Evolutionary conservation across 2,113 vertebrate genomes (phyloP).

Genomic region (Ariopsis seemanni): DNA sequence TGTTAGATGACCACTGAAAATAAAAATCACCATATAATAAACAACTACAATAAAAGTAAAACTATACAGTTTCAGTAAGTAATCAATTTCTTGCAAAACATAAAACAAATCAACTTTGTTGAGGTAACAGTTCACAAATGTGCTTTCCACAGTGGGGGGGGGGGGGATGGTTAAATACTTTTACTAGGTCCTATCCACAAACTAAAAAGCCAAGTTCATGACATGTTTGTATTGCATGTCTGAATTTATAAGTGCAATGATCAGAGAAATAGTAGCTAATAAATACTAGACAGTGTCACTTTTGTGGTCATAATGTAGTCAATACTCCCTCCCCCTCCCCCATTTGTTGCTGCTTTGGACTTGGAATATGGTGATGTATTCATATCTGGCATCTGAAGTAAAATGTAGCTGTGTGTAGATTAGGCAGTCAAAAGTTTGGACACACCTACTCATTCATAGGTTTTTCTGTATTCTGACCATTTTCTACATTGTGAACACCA

Average conservation of each 20-base stretch:
- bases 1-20: slow-evolving; percentile 32
- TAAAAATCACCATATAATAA: not conserved
- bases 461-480: too few relatives aligned
- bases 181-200: not conserved
- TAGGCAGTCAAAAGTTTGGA: too few relatives aligned
- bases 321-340: not conserved
- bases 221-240: not conserved
- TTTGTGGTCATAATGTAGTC: not conserved
- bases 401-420: not conserved
- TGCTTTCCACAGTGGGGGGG: not conserved
- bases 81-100: not conserved
- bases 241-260: not conserved
- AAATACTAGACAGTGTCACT: not conserved
- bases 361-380: not conserved
- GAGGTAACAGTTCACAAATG: not conserved
- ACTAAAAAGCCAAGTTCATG: not conserved
- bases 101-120: not conserved
- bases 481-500: too few relatives aligned
- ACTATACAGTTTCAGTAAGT: not conserved
- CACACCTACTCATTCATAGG: too few relatives aligned
- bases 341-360: not conserved
- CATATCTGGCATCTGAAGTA: not conserved
- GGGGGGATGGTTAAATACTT: not conserved
- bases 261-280: not conserved
- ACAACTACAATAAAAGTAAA: not conserved